These are phyloP conservation scores for Carterocephalus palaemon DNA, from an alignment of 2,888 invertebrate genomes.

Conservation along the genomic window DNA sequence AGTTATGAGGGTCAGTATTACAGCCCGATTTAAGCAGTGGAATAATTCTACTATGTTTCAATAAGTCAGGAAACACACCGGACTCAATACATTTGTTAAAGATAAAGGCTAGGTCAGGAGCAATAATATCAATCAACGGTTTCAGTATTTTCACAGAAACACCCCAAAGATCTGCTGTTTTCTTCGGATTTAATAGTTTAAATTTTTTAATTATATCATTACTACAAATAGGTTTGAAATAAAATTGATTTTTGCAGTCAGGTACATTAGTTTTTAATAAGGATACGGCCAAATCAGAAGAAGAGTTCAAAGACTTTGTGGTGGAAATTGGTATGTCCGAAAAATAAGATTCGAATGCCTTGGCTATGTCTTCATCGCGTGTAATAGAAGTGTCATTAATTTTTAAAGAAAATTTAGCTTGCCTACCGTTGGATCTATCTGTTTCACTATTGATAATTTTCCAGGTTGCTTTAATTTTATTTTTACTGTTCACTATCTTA, in stretches of 20 bases:
- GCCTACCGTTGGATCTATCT: not conserved
- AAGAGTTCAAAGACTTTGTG: conserved; percentile 7
- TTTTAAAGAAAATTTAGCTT: not conserved
- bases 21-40: not conserved
- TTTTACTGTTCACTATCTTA: not conserved
- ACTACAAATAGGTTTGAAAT: not conserved
- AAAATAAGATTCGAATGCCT: conserved; percentile 4
- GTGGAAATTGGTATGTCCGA: not conserved
- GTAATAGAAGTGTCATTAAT: not conserved
- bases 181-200: conserved; percentile 2
- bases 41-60: not conserved
- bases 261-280: conserved; percentile 8
- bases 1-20: not conserved
- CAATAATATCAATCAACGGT: not conserved
- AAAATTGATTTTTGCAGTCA: conserved; percentile 1
- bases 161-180: conserved; percentile 14
- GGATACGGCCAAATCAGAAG: not conserved
- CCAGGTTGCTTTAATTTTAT: conserved; percentile 1
- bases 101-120: not conserved
- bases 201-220: conserved; percentile 1
- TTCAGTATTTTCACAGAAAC: conserved; percentile 4
- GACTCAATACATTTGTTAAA: conserved; percentile 1
- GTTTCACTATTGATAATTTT: not conserved
- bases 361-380: not conserved
- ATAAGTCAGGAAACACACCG: not conserved